These are phyloP conservation scores for Lepus timidus DNA, from an alignment of 2,113 vertebrate genomes.

Conservation along the genomic window DNA sequence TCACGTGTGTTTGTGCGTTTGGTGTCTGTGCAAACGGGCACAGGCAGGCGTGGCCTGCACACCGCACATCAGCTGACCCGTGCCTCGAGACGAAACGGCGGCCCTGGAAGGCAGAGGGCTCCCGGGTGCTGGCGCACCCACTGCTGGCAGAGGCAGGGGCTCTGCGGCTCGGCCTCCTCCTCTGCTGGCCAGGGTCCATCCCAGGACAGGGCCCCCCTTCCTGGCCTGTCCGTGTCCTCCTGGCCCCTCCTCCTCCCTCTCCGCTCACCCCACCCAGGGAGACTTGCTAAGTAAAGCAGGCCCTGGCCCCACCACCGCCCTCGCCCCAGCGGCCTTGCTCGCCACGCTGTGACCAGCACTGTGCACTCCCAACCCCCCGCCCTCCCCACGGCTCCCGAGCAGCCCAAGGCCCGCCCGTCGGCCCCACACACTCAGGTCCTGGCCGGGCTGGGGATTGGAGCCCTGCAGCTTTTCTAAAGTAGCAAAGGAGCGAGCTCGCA, in stretches of 20 bases:
- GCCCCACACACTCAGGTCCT: too few relatives aligned
- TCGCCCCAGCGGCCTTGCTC: background rate
- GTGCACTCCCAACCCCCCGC: background rate
- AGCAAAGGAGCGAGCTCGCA: background rate
- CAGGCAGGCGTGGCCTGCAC: rapidly evolving
- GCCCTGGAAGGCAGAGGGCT: background rate
- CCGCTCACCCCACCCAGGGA: background rate
- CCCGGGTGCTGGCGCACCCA: background rate
- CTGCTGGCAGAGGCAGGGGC: background rate
- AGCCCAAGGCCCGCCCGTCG: background rate
- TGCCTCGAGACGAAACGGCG: rapidly evolving
- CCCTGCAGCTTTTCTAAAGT: background rate
- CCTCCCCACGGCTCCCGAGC: background rate
- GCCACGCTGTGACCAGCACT: too few relatives aligned
- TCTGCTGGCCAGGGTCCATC: too few relatives aligned
- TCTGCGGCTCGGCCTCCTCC: too few relatives aligned
- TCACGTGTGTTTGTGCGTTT: rapidly evolving
- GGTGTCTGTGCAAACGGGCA: background rate
- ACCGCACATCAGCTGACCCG: rapidly evolving
- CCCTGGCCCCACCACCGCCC: background rate
- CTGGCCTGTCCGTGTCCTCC: background rate
- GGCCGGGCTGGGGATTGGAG: background rate
- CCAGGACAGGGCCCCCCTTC: background rate
- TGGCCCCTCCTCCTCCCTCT: background rate
- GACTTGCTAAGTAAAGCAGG: background rate